These are phyloP conservation scores for Poecile montanus DNA, from an alignment of 2,797 vertebrate genomes.

Conservation along the genomic window DNA sequence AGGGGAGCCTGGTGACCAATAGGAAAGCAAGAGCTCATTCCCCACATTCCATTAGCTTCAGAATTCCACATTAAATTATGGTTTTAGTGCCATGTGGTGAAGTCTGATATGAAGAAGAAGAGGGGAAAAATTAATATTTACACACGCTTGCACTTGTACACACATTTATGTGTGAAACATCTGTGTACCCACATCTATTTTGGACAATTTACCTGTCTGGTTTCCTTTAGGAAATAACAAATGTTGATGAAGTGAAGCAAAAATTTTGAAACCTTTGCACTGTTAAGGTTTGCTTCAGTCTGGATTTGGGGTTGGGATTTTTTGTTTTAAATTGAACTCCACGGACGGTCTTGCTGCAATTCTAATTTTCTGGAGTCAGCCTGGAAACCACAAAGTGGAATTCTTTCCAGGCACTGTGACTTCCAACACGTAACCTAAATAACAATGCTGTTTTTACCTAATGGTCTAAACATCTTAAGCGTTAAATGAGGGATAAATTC, in stretches of 20 bases:
- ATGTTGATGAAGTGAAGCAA: background rate
- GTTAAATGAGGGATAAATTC: conserved; percentile 50
- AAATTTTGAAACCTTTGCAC: background rate
- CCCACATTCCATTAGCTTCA: conserved; percentile 73
- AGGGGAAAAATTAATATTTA: background rate
- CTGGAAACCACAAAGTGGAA: conserved; percentile 64
- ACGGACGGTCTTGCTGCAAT: conserved; percentile 4
- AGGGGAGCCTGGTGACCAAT: conserved; percentile 73
- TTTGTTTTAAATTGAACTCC: conserved; percentile 5
- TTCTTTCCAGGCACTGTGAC: conserved; percentile 62
- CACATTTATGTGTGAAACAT: background rate
- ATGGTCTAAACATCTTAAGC: conserved; percentile 63
- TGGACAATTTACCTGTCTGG: background rate
- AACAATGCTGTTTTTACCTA: conserved; percentile 60
- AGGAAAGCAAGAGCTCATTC: conserved; percentile 73
- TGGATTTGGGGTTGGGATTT: conserved; percentile 10
- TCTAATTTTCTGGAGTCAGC: conserved; percentile 64
- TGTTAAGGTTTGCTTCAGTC: background rate
- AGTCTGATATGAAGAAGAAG: conserved; percentile 38
- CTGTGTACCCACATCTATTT: background rate
- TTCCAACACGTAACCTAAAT: conserved; percentile 60
- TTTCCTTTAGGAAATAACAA: background rate
- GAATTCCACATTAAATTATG: conserved; percentile 71
- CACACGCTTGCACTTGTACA: background rate
- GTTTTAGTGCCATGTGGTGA: conserved; percentile 4